These are phyloP conservation scores for Corynorhinus townsendii DNA, from an alignment of 2,113 vertebrate genomes.

Conservation along the genomic window DNA sequence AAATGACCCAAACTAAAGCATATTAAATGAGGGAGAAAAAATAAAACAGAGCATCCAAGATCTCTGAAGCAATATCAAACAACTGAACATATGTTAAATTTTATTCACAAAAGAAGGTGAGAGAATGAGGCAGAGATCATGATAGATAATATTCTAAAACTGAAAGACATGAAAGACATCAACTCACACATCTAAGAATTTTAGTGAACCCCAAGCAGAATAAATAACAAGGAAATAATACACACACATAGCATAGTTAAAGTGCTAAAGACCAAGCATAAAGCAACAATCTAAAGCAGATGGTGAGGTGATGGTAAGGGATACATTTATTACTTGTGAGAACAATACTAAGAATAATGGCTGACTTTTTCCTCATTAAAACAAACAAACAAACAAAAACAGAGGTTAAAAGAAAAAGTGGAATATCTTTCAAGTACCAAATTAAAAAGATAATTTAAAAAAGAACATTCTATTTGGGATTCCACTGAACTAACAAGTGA, in stretches of 20 bases:
- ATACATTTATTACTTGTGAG: not conserved
- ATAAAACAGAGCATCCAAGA: not conserved
- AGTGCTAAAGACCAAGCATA: not conserved
- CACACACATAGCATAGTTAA: not conserved
- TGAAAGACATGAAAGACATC: not conserved
- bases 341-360: not conserved
- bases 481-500: not conserved
- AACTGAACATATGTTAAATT: not conserved
- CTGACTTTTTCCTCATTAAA: not conserved
- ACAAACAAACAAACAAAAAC: not conserved
- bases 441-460: not conserved
- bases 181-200: not conserved
- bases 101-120: not conserved
- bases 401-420: not conserved
- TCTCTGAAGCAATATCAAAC: not conserved
- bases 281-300: not conserved
- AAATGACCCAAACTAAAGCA: not conserved
- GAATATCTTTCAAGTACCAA: not conserved
- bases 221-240: not conserved
- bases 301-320: fast-evolving
- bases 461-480: not conserved
- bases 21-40: not conserved
- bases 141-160: not conserved
- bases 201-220: not conserved
- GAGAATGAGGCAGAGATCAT: not conserved